These are phyloP conservation scores for Hassar affinis DNA, from an alignment of 2,113 vertebrate species.

Conservation along the genomic window DNA sequence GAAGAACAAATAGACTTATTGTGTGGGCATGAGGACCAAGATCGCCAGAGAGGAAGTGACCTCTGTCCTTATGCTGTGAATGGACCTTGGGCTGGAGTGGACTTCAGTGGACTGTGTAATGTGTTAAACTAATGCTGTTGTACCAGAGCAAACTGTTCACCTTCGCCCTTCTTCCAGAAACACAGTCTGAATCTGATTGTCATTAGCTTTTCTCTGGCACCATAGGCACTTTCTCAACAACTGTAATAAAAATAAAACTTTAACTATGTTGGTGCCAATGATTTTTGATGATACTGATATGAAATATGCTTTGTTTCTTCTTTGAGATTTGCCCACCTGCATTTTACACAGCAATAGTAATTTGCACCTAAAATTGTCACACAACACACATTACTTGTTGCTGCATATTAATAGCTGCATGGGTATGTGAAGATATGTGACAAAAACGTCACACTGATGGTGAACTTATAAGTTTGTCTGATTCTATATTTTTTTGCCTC, in stretches of 20 bases:
- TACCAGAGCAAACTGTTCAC: background rate
- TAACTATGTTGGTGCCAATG: background rate
- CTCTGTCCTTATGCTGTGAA: conserved; percentile 27
- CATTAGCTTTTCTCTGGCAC: background rate
- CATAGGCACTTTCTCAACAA: background rate
- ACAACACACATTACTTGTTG: background rate
- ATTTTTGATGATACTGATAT: background rate
- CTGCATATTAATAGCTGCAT: background rate
- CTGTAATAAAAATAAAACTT: background rate
- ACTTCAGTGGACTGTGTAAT: conserved; percentile 7
- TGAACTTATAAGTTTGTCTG: background rate
- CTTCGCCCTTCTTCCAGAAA: background rate
- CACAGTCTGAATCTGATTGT: conserved; percentile 4
- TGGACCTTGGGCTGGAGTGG: conserved; percentile 22
- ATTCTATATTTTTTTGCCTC: conserved; percentile 5
- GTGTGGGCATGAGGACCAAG: conserved; percentile 4
- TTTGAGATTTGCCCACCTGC: background rate
- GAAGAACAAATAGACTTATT: conserved; percentile 21
- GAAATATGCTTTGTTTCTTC: conserved; percentile 8
- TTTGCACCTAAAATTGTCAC: conserved; percentile 10
- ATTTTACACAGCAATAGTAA: conserved; percentile 10
- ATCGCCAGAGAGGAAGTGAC: background rate
- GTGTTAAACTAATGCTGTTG: conserved; percentile 20
- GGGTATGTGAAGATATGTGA: background rate
- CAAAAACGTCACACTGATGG: background rate